These are phyloP conservation scores for Rhagoletis pomonella DNA, from an alignment of 1,140 invertebrate genomes.

Conservation along the genomic window DNA sequence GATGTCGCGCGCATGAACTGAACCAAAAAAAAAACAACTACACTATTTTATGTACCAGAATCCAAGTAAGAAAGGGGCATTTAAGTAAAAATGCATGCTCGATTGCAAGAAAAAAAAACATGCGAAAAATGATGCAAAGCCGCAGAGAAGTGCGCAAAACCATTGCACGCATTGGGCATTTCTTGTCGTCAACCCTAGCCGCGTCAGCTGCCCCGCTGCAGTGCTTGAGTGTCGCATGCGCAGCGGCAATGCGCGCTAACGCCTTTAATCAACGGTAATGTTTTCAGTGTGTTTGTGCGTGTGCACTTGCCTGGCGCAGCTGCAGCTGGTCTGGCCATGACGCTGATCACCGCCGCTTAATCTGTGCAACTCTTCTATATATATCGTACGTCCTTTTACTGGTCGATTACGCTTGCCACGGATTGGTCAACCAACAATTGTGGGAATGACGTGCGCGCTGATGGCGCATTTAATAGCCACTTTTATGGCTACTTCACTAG, in stretches of 20 bases:
- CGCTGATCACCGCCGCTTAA: neutral
- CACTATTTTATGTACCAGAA: neutral
- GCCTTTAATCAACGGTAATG: slow-evolving; percentile 45
- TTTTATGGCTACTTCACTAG: neutral
- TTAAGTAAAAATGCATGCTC: slow-evolving; percentile 22
- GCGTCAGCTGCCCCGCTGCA: neutral
- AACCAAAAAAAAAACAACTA: neutral
- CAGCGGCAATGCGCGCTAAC: slow-evolving; percentile 32
- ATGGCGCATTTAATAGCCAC: slow-evolving; percentile 45
- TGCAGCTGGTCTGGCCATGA: neutral
- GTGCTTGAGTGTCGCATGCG: slow-evolving; percentile 15
- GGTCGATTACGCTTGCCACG: neutral
- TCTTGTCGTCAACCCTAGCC: neutral
- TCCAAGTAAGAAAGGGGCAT: neutral
- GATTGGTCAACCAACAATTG: slow-evolving; percentile 8
- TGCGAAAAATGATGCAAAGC: slow-evolving; percentile 26
- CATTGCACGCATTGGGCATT: slow-evolving; percentile 6
- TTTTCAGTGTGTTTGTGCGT: neutral
- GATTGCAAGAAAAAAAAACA: neutral
- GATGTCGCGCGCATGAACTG: slow-evolving; percentile 2
- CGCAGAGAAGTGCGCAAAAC: neutral
- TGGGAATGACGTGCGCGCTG: slow-evolving; percentile 42
- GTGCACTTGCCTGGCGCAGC: neutral
- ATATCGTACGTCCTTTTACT: neutral
- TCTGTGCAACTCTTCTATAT: neutral